Base-by-base conservation (phyloP, 2,797 vertebrate species). In the Gila robusta region DNA sequence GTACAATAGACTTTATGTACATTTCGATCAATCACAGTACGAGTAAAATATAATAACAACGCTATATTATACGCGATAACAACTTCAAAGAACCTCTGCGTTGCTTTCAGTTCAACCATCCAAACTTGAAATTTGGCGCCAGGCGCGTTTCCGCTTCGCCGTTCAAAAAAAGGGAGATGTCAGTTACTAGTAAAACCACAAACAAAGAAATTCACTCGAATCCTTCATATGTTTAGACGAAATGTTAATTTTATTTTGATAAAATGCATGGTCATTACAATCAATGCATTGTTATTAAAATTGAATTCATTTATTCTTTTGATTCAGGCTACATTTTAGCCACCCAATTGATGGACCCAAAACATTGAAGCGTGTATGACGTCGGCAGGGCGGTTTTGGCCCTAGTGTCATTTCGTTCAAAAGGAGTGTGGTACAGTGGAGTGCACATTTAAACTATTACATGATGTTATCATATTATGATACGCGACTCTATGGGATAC, bases 1-100 rank as follows among this genome's bases (percentile, higher is more conserved):
- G 81, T 44, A 98, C 84, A 52, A 99, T 96, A 1, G 97, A 97
- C 85, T 98, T 99, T 79, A 99, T 96, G 85, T 97, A 93, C 98
- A 99, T 99, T 88, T 94, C 94, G 21, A 71, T n/a, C 10, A 6
- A 32, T 23, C 32, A 47, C n/a, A 39, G 85, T 54, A 59, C 12
- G 35, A 59, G 11, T 37, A 47, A 49, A 87, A 81, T 37, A 14
- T 37, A 74, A 49, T 44, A 14, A 23, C 26, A 62, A n/a, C 28
- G 67, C 17, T n/a, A 11, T 11, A 14, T 14, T 91, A 81, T 91
- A 11, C 21, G 32, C 85, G 87, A 84, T 74, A 70, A 88, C 82
- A 66, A 28, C 86, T 47, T 32, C 21, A 32, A 21, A 2, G 0
- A 64, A 6, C 3, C 49, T 80, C 19, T 4, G 16, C 23, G 49